Evolutionary conservation across 2,888 invertebrate species (phyloP), one percentile per base, ranked within the genome.

Genomic region (Muschampia plurimacula): DNA sequence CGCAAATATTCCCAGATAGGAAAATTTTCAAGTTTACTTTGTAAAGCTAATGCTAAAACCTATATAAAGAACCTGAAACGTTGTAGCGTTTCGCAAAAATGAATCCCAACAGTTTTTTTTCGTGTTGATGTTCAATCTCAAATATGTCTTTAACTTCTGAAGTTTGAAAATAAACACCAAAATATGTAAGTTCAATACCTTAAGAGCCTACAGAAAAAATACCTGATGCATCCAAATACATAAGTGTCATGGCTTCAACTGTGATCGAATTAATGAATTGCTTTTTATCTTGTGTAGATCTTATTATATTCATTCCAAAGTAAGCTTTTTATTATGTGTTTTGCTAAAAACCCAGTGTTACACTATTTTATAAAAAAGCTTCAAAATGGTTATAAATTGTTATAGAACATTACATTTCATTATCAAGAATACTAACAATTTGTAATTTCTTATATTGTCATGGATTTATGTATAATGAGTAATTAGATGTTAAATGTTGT

Each of bases 281-380:
- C 57, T 81, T 82, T 81, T 78, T 77, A 77, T 81, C 74, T 72
- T 76, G 77, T 78, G 80, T 85, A 84, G 83, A 60, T 81, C 83
- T 83, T 77, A 36, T 81, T 39, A 52, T 67, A 72, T 67, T 55
- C 72, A 72, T 72, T 72, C 72, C 72, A 72, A 67, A 57, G 63
- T 67, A 72, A 55, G 67, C 63, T 72, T 72, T 67, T 83, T 81
- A 81, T 62, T 9, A 77, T 65, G 66, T 74, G 52, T 74, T 69
- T 77, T 74, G 77, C 75, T 74, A 78, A 75, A 63, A 80, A 79
- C 73, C 74, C 65, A 71, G 76, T 75, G 76, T 76, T 73, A 76
- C 79, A 81, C 78, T 80, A 81, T 76, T 81, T 80, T 83, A 81
- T 82, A 82, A 80, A 81, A 49, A 57, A 57, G 28, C 55, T 57